Base-by-base conservation (phyloP, 2,888 invertebrate genomes). In the Eretmocerus hayati region DNA sequence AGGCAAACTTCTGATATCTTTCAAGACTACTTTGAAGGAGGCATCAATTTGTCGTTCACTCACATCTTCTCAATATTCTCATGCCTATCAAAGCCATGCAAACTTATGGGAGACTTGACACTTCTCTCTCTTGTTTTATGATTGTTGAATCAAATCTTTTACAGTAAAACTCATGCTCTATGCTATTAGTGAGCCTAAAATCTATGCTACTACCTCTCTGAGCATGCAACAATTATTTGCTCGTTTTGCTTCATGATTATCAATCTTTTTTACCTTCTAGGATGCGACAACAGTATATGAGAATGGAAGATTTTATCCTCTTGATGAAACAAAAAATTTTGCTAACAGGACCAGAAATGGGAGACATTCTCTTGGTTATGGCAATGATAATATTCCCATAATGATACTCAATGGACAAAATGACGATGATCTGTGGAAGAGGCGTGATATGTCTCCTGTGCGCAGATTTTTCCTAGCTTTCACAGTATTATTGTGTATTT, bases 401-500 rank as follows among this genome's bases (percentile, higher is more conserved):
- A 68, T 70, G 65, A 60, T 66, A 46, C 55, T 68, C 1, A 69
- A 69, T 46, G 62, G 59, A 38, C 65, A 59, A 39, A 56, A 56
- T 21, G 59, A 59, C 23, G 59, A 67, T 58, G 66, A 68, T 54
- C 58, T 69, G 20, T 70, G 69, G 69, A 66, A 67, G 47, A 61
- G 62, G 21, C 63, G 59, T 8, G 61, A 66, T 40, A 85, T 88
- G 85, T 82, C 85, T 0, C 75, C 78, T 18, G 67, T 80, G 31
- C 78, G 88, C 13, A 81, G 82, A 54, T 77, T 80, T 53, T 84
- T 82, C 33, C 84, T 89, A 58, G 73, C 84, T 16, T 73, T 79
- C 9, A 89, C 89, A 1, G 79, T 89, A 55, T 65, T 86, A 37
- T 67, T 84, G 42, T 90, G 85, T 64, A 71, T 85, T 52, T 73